Evolutionary conservation across 2,888 invertebrate genomes (phyloP), one percentile per base, ranked within the genome.

Genomic region (Drosophila aldrichi): DNA sequence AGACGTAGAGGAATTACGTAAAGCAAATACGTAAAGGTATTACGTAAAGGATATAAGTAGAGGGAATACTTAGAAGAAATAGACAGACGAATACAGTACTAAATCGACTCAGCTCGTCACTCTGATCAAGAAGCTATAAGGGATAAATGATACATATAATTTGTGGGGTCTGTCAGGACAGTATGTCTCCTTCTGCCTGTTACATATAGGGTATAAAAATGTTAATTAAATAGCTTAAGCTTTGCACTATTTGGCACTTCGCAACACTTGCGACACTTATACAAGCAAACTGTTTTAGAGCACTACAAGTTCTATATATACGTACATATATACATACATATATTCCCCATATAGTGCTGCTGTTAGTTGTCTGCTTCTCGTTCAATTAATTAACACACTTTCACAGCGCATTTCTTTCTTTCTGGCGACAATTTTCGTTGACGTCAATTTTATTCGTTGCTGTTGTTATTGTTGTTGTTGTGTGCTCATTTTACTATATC

Each of bases 401-500:
- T 86, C 89, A 84, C 86, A 87, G 75, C 63, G 68, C 61, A 79
- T 89, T 88, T 85, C 85, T 85, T 84, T 88, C 81, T 89, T 84
- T 88, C 81, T 74, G 73, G 72, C 81, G 82, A 78, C 79, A 68
- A 74, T 61, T 75, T 86, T 84, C 66, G 87, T 88, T 81, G 87
- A 86, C 89, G 84, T 84, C 84, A 84, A 88, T 88, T 83, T 81
- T 36, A 65, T 73, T 72, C 46, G 22, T 48, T 61, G 34, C n/a
- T 61, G 41, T 18, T 81, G 79, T 56, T 79, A 77, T 4, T 79
- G 40, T 32, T 59, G 40, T 22, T 81, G 79, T 66, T 79, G 82
- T 87, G 87, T 88, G 80, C 89, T 85, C 82, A 89, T 88, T 89
- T 84, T 60, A 80, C 89, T 73, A 81, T 88, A 89, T 89, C 88